Evolutionary conservation across 2,797 vertebrate genomes (phyloP).

Genomic region (Synaphobranchus kaupii): DNA sequence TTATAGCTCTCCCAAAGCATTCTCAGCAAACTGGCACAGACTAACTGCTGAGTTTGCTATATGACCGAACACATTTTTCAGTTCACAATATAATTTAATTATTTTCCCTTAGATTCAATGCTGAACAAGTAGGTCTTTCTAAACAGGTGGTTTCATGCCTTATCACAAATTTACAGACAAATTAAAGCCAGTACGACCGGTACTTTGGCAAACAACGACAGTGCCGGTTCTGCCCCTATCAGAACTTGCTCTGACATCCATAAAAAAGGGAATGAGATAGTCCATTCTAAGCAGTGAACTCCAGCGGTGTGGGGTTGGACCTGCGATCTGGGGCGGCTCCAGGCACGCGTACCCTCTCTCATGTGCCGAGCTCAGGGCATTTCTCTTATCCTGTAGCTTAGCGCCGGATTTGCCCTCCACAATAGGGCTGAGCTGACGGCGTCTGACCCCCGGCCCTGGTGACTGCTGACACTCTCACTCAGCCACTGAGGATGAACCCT

Average conservation of each 20-base stretch:
- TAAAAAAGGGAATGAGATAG: slow-evolving; percentile 47
- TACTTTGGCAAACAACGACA: slow-evolving; percentile 5
- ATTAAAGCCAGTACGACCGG: background rate
- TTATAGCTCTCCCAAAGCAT: background rate
- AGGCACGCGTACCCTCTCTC: slow-evolving; percentile 43
- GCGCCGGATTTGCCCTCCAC: slow-evolving; percentile 83
- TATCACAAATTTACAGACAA: background rate
- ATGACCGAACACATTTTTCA: background rate
- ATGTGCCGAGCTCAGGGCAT: slow-evolving; percentile 86
- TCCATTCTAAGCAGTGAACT: slow-evolving; percentile 26
- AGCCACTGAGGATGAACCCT: slow-evolving; percentile 36
- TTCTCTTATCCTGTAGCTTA: slow-evolving; percentile 86
- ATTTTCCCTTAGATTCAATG: background rate
- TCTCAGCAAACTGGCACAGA: background rate
- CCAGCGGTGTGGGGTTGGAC: slow-evolving; percentile 27
- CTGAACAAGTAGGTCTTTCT: background rate
- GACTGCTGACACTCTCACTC: slow-evolving; percentile 64
- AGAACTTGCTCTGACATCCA: slow-evolving; percentile 22
- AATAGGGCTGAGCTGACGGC: slow-evolving; percentile 78
- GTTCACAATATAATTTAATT: background rate
- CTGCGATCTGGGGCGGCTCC: slow-evolving; percentile 36
- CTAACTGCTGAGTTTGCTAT: background rate
- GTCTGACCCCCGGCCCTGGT: slow-evolving; percentile 79
- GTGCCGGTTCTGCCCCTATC: slow-evolving; percentile 20
- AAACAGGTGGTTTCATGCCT: background rate